Conservation (phyloP, 1,140 invertebrate species). For the Drosophila truncata region DNA sequence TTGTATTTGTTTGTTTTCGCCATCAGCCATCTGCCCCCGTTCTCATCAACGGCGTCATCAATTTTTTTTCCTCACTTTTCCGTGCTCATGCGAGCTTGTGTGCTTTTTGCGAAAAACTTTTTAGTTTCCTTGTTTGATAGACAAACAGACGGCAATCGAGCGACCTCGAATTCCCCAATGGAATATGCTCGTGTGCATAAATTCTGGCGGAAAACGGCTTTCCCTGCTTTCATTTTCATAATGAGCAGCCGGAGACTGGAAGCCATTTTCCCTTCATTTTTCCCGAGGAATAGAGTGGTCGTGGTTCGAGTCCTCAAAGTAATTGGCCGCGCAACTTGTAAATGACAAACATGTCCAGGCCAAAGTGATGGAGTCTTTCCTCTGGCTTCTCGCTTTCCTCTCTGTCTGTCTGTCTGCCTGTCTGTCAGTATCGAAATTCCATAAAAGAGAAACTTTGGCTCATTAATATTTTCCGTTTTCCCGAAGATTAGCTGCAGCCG, state of each 20-base stretch:
- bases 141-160: slow-evolving; percentile 53
- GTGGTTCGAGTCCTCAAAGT: slow-evolving; percentile 43
- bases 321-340: slow-evolving; percentile 62
- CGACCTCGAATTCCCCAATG: slow-evolving; percentile 68
- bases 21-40: slow-evolving; percentile 50
- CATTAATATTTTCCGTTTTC: slow-evolving; percentile 81
- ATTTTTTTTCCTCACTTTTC: slow-evolving; percentile 45
- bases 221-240: slow-evolving; percentile 75
- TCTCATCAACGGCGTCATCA: slow-evolving; percentile 67
- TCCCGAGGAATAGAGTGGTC: slow-evolving; percentile 6
- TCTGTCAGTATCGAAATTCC: slow-evolving; percentile 63
- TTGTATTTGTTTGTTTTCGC: slow-evolving; percentile 72
- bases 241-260: slow-evolving; percentile 53
- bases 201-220: slow-evolving; percentile 55
- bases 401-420: slow-evolving; percentile 11
- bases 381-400: slow-evolving; percentile 3
- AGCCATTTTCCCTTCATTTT: slow-evolving; percentile 26
- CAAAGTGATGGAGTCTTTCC: slow-evolving; percentile 24
- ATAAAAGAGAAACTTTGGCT: slow-evolving; percentile 79
- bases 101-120: slow-evolving; percentile 76
- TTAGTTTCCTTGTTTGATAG: slow-evolving; percentile 74
- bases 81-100: slow-evolving; percentile 31
- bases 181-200: slow-evolving; percentile 78
- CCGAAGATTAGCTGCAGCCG: slow-evolving; percentile 61
- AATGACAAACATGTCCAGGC: slow-evolving; percentile 59